Evolutionary conservation across 1,140 invertebrate species (phyloP).

Genomic region (Lordiphosa clarofinis): DNA sequence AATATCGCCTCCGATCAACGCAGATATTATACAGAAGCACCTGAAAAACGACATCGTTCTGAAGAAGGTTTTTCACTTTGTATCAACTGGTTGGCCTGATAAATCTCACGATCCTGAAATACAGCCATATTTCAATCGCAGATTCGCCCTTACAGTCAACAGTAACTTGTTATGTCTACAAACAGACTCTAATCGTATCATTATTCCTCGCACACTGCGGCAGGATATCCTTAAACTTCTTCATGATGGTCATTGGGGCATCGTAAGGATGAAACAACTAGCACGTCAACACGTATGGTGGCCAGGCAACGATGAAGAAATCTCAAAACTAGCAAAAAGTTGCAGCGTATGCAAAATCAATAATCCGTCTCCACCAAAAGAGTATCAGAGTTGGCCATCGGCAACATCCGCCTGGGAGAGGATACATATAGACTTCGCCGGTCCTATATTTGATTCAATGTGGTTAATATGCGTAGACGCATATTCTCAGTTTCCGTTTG

Average conservation of each 20-base stretch:
- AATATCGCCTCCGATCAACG: slow-evolving; percentile 19
- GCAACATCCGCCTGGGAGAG: slow-evolving; percentile 10
- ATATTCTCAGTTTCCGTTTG: slow-evolving; percentile 31
- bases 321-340: slow-evolving; percentile 45
- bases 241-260: slow-evolving; percentile 79
- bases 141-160: slow-evolving; percentile 10
- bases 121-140: slow-evolving; percentile 11
- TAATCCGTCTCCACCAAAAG: slow-evolving; percentile 6
- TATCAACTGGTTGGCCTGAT: slow-evolving; percentile 13
- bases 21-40: background rate
- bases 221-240: slow-evolving; percentile 62
- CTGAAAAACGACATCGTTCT: background rate
- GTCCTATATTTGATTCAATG: background rate
- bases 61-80: background rate
- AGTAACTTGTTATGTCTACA: slow-evolving; percentile 3
- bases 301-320: slow-evolving; percentile 80
- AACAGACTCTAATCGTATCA: slow-evolving; percentile 30
- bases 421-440: slow-evolving; percentile 10
- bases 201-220: slow-evolving; percentile 51
- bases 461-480: slow-evolving; percentile 25
- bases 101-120: no score
- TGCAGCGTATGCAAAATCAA: slow-evolving; percentile 17
- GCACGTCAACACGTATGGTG: slow-evolving; percentile 80
- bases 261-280: slow-evolving; percentile 80
- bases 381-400: slow-evolving; percentile 12